A percentile compares a stretch with the other conserved stretches of the same genome.
Conservation (phyloP, 1,140 invertebrate species). For the Aplysia californica region DNA sequence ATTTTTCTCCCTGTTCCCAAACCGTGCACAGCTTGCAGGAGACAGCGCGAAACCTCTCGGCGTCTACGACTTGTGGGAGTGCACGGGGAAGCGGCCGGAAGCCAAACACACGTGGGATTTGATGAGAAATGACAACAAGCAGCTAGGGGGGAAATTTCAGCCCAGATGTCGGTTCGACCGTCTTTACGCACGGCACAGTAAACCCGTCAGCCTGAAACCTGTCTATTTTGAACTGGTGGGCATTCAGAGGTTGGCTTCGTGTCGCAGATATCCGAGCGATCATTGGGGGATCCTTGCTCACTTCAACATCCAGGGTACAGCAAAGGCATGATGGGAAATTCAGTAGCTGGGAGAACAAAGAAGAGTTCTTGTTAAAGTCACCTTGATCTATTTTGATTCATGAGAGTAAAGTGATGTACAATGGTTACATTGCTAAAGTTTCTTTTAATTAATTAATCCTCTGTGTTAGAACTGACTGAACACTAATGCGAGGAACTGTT, state of each 20-base stretch:
- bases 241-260: slow-evolving; percentile 70
- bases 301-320: slow-evolving; percentile 61
- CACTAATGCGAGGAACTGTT: neutral
- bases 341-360: neutral
- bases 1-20: neutral
- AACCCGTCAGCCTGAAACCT: slow-evolving; percentile 59
- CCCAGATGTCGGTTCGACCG: slow-evolving; percentile 73
- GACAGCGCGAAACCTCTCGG: slow-evolving; percentile 68
- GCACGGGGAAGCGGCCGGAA: slow-evolving; percentile 71
- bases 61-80: slow-evolving; percentile 72
- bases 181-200: slow-evolving; percentile 68
- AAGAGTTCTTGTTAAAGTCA: neutral
- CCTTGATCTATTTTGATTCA: neutral
- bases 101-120: slow-evolving; percentile 74
- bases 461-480: neutral
- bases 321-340: neutral
- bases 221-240: slow-evolving; percentile 74
- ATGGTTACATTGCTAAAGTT: neutral
- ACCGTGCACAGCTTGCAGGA: slow-evolving; percentile 60
- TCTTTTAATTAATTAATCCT: neutral
- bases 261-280: slow-evolving; percentile 73
- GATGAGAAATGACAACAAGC: slow-evolving; percentile 70
- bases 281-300: slow-evolving; percentile 74
- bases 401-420: neutral
- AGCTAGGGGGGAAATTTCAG: slow-evolving; percentile 62